phyloP scores from a whole-genome alignment of 2,797 vertebrate genomes.

The Orientallactaga sibirica region DNA sequence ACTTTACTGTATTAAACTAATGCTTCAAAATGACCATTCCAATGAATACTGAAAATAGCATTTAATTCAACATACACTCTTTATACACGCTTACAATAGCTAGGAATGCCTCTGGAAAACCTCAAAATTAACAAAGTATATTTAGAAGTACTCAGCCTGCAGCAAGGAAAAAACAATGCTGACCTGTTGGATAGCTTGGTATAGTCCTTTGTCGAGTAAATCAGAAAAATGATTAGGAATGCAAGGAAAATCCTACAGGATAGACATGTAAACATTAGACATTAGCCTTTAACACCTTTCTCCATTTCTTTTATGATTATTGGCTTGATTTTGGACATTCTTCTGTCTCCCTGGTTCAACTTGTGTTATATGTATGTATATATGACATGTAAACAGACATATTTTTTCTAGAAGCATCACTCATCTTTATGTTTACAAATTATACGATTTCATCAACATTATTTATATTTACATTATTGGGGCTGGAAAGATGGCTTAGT shows the following conservation, averaged over 20 bases:
- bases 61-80: slow-evolving; percentile 4
- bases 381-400: neutral
- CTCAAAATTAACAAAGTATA: neutral
- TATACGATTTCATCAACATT: too few species aligned
- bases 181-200: neutral
- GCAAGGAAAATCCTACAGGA: slow-evolving; percentile 9
- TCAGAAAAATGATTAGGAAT: neutral
- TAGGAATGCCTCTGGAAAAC: neutral
- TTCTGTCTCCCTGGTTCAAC: neutral
- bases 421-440: neutral
- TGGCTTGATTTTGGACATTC: neutral
- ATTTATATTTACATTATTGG: too few species aligned
- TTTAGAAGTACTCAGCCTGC: neutral
- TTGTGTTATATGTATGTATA: neutral
- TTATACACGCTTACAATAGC: slow-evolving; percentile 16
- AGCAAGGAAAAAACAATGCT: slow-evolving; percentile 13
- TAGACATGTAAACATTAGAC: neutral
- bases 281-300: neutral
- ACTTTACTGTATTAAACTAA: neutral
- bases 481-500: too few species aligned
- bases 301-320: slow-evolving; percentile 11
- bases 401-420: slow-evolving; percentile 12
- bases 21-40: neutral
- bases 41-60: neutral
- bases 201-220: slow-evolving; percentile 20